These are phyloP conservation scores for Polyommatus icarus DNA, from an alignment of 2,888 invertebrate genomes.

Conservation along the genomic window DNA sequence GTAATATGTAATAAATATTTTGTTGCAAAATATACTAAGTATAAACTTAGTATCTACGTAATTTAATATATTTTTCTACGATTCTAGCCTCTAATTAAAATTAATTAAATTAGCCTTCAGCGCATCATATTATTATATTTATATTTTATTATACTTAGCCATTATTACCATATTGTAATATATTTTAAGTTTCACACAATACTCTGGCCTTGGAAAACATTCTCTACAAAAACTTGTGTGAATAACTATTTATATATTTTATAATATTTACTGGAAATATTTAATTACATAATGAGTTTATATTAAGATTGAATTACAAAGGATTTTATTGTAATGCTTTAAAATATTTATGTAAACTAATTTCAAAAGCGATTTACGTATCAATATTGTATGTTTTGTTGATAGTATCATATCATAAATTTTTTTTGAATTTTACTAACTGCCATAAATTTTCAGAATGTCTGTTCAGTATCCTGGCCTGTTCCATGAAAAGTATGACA, in stretches of 20 bases:
- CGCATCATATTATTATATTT: neutral
- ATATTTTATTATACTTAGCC: neutral
- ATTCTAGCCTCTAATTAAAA: constrained; percentile 6
- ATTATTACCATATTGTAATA: neutral
- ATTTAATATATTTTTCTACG: neutral
- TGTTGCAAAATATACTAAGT: no score
- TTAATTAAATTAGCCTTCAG: constrained; percentile 16
- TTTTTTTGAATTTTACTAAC: no score
- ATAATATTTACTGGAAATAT: neutral
- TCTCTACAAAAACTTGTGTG: neutral
- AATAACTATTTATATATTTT: neutral
- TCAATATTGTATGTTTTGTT: no score
- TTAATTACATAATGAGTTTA: neutral
- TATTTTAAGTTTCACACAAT: constrained; percentile 7
- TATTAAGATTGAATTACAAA: neutral
- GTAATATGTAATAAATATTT: no score
- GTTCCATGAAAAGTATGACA: no score
- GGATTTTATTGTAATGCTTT: neutral
- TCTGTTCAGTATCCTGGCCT: no score
- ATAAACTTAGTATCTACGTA: no score
- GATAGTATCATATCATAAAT: no score
- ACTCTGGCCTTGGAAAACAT: neutral
- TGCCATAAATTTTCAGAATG: no score
- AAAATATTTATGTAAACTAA: neutral
- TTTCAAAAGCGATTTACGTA: neutral